Conservation (phyloP, 2,113 vertebrate genomes). For the Pollachius pollachius region DNA sequence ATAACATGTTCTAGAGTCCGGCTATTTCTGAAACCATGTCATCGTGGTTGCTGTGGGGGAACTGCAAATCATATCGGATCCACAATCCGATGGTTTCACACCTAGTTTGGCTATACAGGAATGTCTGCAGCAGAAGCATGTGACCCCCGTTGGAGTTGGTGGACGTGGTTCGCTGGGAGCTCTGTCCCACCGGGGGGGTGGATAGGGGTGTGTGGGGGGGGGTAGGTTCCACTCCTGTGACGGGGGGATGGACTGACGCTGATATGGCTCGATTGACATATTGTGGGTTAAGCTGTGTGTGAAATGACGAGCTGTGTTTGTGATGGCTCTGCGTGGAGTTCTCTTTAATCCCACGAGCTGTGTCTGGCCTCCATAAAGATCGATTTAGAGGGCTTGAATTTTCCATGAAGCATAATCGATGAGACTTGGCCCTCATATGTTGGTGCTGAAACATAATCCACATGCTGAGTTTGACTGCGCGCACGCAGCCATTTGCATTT, state of each 20-base stretch:
- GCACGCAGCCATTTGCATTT: background rate
- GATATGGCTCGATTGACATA: conserved; percentile 17
- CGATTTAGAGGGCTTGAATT: too few relatives aligned
- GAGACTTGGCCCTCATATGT: too few relatives aligned
- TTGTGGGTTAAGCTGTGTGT: background rate
- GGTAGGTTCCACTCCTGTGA: background rate
- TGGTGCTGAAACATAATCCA: too few relatives aligned
- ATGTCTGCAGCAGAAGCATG: background rate
- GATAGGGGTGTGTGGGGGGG: background rate
- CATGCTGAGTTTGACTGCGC: too few relatives aligned
- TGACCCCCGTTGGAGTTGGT: background rate
- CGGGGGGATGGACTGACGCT: background rate
- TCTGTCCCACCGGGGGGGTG: background rate
- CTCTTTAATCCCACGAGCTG: too few relatives aligned
- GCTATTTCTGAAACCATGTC: background rate
- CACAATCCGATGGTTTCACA: background rate
- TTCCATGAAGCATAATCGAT: too few relatives aligned
- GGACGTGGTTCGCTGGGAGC: background rate
- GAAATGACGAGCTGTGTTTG: background rate
- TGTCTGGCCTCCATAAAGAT: too few relatives aligned
- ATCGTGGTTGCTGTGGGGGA: background rate
- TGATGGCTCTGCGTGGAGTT: too few relatives aligned
- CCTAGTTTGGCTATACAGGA: background rate
- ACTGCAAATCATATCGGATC: background rate
- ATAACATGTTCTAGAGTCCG: background rate